Evolutionary conservation across 2,797 vertebrate genomes (phyloP).

Genomic region (Picus viridis): DNA sequence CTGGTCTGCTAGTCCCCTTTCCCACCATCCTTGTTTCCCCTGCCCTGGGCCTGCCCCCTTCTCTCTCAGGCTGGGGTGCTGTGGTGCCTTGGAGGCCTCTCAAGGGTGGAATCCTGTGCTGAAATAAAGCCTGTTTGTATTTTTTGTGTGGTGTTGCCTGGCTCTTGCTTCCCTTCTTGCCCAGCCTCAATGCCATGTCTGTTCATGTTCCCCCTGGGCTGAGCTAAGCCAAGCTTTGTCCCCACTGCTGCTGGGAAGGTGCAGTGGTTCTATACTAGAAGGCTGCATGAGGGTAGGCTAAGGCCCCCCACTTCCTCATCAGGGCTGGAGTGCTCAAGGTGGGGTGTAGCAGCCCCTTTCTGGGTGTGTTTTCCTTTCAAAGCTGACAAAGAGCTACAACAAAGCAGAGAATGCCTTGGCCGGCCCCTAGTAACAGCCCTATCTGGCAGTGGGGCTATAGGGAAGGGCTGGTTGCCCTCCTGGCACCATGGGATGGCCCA

Average conservation of each 20-base stretch:
- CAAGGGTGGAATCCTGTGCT: neutral
- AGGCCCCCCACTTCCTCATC: accelerated
- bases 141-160: neutral
- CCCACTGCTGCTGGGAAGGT: neutral
- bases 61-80: neutral
- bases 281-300: neutral
- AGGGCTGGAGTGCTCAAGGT: neutral
- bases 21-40: neutral
- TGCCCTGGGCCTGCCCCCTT: neutral
- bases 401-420: neutral
- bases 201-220: accelerated
- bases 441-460: accelerated
- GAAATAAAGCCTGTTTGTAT: constrained; percentile 67
- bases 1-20: neutral
- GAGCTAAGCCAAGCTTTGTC: accelerated
- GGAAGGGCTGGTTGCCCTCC: neutral
- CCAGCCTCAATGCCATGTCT: accelerated
- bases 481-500: accelerated
- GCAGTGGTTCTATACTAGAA: too few species aligned
- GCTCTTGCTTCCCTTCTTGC: neutral
- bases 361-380: neutral
- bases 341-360: neutral
- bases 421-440: constrained; percentile 7
- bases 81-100: neutral
- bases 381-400: neutral